These are phyloP conservation scores for Operophtera brumata DNA, from an alignment of 2,888 invertebrate species.

Conservation along the genomic window DNA sequence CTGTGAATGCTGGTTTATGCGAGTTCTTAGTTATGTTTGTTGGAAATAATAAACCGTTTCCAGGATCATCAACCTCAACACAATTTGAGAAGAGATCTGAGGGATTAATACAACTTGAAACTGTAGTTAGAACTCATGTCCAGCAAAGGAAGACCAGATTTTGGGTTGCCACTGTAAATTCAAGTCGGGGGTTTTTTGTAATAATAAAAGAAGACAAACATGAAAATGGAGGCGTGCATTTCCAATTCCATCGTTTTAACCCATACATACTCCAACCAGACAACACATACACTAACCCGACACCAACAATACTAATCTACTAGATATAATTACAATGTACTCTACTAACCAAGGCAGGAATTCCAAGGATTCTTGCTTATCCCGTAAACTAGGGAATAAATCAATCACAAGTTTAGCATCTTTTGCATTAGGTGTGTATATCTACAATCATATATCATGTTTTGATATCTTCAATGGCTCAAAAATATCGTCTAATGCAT, in stretches of 20 bases:
- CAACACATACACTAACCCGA: slow-evolving; percentile 39
- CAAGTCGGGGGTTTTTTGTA: too few species aligned
- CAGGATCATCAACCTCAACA: too few species aligned
- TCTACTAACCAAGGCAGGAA: slow-evolving; percentile 91
- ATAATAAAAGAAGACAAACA: slow-evolving; percentile 33
- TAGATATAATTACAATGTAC: slow-evolving; percentile 65
- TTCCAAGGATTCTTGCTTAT: slow-evolving; percentile 88
- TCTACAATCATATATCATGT: slow-evolving; percentile 7
- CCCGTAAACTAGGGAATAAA: slow-evolving; percentile 87
- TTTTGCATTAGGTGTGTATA: slow-evolving; percentile 32
- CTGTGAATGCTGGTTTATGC: too few species aligned
- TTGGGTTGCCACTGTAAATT: too few species aligned
- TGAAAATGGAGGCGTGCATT: slow-evolving; percentile 34
- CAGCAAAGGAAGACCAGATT: too few species aligned
- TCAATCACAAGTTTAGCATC: slow-evolving; percentile 68
- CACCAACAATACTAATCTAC: slow-evolving; percentile 39
- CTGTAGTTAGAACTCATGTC: too few species aligned
- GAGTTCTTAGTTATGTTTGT: too few species aligned
- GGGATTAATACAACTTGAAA: too few species aligned
- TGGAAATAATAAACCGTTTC: too few species aligned
- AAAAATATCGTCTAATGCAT: neutral
- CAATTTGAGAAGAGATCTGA: too few species aligned
- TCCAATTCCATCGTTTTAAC: slow-evolving; percentile 20
- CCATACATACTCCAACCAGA: slow-evolving; percentile 21
- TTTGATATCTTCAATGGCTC: neutral